Evolutionary conservation across 2,113 vertebrate species (phyloP).

Genomic region (Alligator sinensis): DNA sequence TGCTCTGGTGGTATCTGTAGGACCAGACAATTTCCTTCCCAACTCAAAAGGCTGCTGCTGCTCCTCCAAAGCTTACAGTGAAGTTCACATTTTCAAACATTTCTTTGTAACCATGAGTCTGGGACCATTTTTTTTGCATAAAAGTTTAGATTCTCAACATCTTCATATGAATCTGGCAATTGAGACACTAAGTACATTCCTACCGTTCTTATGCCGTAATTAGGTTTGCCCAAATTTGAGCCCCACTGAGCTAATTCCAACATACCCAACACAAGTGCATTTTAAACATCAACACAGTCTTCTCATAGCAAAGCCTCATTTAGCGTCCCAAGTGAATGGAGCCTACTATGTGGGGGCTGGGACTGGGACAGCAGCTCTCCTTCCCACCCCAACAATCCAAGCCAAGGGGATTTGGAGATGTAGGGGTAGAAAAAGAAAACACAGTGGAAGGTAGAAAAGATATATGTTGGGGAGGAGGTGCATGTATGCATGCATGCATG

Average conservation of each 20-base stretch:
- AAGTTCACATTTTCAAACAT: background rate
- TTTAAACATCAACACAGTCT: background rate
- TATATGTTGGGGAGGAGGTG: background rate
- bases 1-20: background rate
- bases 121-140: background rate
- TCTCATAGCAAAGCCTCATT: background rate
- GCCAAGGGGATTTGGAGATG: background rate
- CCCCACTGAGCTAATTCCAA: background rate
- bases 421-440: background rate
- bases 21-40: background rate
- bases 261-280: background rate
- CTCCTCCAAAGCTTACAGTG: background rate
- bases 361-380: background rate
- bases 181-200: background rate
- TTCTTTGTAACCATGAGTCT: background rate
- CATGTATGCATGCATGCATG: too few relatives aligned
- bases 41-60: rapidly evolving
- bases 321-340: background rate
- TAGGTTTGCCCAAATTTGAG: background rate
- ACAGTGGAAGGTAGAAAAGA: background rate
- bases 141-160: background rate
- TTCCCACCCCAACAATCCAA: background rate
- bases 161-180: background rate
- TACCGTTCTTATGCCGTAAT: background rate
- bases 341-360: background rate